These are phyloP conservation scores for Danio kyathit DNA, from an alignment of 2,797 vertebrate species.

Conservation along the genomic window DNA sequence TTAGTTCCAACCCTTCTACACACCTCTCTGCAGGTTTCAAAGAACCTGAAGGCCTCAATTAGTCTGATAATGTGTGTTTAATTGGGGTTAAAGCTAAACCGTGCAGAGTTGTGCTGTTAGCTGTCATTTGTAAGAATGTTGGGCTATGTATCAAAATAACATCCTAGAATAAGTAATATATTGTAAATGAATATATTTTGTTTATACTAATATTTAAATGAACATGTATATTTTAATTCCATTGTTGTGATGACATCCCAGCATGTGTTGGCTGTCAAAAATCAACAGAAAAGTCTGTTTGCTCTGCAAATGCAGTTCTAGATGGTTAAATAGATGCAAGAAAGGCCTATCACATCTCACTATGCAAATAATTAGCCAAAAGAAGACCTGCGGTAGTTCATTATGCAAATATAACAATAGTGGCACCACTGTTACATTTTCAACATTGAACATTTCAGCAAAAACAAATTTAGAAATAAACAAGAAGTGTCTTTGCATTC, in stretches of 20 bases:
- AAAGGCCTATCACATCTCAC: neutral
- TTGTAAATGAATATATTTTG: neutral
- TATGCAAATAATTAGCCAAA: slow-evolving; percentile 20
- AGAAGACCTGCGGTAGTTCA: neutral
- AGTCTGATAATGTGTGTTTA: no score
- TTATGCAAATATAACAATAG: neutral
- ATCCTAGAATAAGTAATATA: neutral
- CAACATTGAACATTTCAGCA: neutral
- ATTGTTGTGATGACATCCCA: neutral
- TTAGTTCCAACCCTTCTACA: no score
- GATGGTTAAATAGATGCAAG: neutral
- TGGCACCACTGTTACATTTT: neutral
- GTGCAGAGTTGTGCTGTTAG: no score
- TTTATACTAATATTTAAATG: neutral
- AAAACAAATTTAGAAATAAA: neutral
- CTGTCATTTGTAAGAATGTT: neutral
- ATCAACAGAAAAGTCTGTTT: neutral
- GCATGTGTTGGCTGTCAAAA: neutral
- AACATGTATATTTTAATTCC: neutral
- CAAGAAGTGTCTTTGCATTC: no score
- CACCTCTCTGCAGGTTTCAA: no score
- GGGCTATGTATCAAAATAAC: neutral
- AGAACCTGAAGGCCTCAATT: no score
- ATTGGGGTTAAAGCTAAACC: no score
- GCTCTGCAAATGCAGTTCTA: neutral